Percentiles rank a stretch among this genome's conserved stretches.
Evolutionary conservation across 2,888 invertebrate species (phyloP).

Genomic region (Sphaerophoria taeniata): DNA sequence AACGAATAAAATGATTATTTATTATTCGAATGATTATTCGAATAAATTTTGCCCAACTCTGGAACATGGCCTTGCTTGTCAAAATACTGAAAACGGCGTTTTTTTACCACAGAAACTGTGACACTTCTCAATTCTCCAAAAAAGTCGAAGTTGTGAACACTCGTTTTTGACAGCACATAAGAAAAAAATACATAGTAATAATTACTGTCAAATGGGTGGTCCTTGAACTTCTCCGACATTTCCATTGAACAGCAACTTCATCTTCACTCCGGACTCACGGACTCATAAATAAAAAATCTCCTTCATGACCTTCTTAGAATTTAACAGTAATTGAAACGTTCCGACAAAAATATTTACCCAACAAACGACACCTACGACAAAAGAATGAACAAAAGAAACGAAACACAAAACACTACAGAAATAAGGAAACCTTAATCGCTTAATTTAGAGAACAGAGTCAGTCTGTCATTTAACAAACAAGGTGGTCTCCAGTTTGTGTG

Average conservation of each 20-base stretch:
- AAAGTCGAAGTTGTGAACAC: too few relatives aligned
- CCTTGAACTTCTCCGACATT: not conserved
- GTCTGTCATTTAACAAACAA: constrained; percentile 45
- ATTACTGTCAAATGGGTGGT: constrained; percentile 9
- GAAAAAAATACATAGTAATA: too few relatives aligned
- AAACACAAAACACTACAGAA: not conserved
- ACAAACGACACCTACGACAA: constrained; percentile 61
- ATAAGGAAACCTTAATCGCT: constrained; percentile 26
- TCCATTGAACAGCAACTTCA: not conserved
- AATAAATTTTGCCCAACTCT: too few relatives aligned
- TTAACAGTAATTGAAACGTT: constrained; percentile 63
- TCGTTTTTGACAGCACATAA: too few relatives aligned
- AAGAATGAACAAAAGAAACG: not conserved
- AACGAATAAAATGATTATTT: too few relatives aligned
- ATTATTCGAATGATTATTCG: too few relatives aligned
- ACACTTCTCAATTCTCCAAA: too few relatives aligned
- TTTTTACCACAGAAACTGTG: too few relatives aligned
- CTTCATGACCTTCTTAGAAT: constrained; percentile 49
- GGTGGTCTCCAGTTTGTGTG: constrained; percentile 56
- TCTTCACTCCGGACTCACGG: not conserved
- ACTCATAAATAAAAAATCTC: constrained; percentile 12
- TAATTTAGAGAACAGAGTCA: constrained; percentile 45
- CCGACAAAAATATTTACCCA: constrained; percentile 64
- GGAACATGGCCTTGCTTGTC: too few relatives aligned
- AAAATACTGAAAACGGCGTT: too few relatives aligned